Evolutionary conservation across 2,888 invertebrate species (phyloP).

Genomic region (Tortrix viridana): DNA sequence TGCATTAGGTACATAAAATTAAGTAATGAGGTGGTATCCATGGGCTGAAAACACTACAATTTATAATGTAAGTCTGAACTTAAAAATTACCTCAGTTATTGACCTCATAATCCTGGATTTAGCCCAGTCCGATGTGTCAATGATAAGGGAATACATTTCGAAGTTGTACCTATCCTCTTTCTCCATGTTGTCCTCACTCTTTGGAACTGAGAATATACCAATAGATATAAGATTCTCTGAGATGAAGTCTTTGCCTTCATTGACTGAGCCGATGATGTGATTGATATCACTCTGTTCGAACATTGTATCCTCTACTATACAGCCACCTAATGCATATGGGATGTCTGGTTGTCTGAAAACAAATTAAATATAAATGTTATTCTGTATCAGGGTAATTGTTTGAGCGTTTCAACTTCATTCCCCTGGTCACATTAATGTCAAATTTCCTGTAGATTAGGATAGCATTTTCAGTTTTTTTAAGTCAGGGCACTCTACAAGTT

Average conservation of each 20-base stretch:
- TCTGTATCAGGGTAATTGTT: neutral
- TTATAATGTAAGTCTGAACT: neutral
- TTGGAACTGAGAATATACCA: constrained; percentile 69
- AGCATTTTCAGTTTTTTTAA: too few species aligned
- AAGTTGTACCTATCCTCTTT: constrained; percentile 56
- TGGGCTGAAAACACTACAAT: too few species aligned
- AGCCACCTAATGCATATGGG: constrained; percentile 77
- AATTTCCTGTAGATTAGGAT: too few species aligned
- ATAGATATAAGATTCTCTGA: constrained; percentile 70
- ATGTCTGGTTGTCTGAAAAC: constrained; percentile 68
- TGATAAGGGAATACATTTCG: constrained; percentile 70
- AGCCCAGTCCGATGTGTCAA: constrained; percentile 67
- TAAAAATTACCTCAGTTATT: constrained; percentile 63
- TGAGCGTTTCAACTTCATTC: too few species aligned
- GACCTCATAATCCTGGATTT: constrained; percentile 64
- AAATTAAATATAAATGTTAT: constrained; percentile 2
- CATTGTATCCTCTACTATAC: constrained; percentile 72
- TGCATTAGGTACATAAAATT: too few species aligned
- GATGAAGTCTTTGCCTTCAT: constrained; percentile 56
- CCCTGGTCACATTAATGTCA: too few species aligned
- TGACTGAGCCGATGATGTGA: constrained; percentile 56
- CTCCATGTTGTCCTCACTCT: constrained; percentile 43
- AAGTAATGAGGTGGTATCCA: too few species aligned
- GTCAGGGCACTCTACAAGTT: too few species aligned
- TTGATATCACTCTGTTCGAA: constrained; percentile 56